Evolutionary conservation across 92 coral and sea anemone genomes (phyloP).

Genomic region (Metridium senile): DNA sequence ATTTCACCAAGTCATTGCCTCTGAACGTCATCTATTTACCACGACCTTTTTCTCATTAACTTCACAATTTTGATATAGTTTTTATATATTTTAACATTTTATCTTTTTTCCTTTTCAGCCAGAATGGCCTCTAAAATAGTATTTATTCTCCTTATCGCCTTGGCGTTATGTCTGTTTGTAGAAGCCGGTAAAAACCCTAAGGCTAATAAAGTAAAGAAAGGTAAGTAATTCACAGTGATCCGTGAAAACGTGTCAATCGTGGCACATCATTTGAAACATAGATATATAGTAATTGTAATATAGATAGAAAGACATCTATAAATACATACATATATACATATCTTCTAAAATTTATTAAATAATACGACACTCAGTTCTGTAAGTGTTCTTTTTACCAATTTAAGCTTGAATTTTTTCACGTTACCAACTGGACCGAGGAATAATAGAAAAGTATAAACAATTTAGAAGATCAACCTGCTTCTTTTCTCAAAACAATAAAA

Average conservation of each 20-base stretch:
- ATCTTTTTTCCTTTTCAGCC: slow-evolving; percentile 36
- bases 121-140: slow-evolving; percentile 83
- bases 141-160: slow-evolving; percentile 54
- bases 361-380: too few species aligned
- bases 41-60: too few species aligned
- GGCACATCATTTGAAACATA: neutral
- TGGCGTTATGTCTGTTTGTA: slow-evolving; percentile 56
- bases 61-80: neutral
- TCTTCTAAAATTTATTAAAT: too few species aligned
- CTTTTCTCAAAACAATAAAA: neutral
- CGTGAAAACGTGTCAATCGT: neutral
- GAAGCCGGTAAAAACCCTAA: slow-evolving; percentile 73
- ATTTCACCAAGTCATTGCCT: too few species aligned
- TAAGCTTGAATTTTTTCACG: too few species aligned
- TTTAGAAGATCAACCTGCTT: neutral
- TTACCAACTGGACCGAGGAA: neutral
- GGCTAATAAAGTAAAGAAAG: slow-evolving; percentile 65
- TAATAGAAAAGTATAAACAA: neutral
- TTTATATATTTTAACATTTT: neutral
- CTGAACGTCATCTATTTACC: too few species aligned
- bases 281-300: neutral
- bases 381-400: too few species aligned
- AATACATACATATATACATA: too few species aligned
- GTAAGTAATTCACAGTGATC: slow-evolving; percentile 32
- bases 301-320: too few species aligned